Evolutionary conservation across 2,113 vertebrate genomes (phyloP).

Genomic region (Corapipo altera): DNA sequence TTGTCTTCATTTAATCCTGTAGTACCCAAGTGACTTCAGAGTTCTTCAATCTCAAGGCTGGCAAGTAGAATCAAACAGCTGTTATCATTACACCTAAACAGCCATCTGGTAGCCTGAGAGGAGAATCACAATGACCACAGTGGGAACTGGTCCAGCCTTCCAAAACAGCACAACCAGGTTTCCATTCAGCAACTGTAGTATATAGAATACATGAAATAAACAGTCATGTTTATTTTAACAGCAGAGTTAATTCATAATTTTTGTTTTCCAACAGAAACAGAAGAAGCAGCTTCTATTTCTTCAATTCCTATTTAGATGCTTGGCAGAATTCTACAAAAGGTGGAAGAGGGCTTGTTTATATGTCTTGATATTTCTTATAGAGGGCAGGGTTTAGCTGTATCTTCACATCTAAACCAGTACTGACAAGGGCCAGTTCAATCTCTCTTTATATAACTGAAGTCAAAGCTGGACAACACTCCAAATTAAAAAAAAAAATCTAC

Average conservation of each 20-base stretch:
- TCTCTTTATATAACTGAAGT: not conserved
- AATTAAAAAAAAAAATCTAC: not conserved
- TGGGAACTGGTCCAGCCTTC: not conserved
- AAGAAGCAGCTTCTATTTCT: not conserved
- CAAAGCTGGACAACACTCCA: not conserved
- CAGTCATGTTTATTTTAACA: not conserved
- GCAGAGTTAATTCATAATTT: not conserved
- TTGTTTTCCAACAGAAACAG: not conserved
- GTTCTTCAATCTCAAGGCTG: not conserved
- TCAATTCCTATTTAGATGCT: not conserved
- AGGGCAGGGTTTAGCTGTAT: not conserved
- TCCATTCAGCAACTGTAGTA: not conserved
- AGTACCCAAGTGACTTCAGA: not conserved
- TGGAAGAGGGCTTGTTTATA: not conserved
- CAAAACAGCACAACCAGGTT: not conserved
- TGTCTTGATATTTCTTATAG: not conserved
- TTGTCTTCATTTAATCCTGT: not conserved
- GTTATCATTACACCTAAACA: not conserved
- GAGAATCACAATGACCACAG: not conserved
- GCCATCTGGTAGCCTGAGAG: not conserved
- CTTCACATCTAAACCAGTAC: not conserved
- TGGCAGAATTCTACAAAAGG: not conserved
- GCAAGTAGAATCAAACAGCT: not conserved
- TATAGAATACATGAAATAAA: not conserved
- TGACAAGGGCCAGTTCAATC: not conserved